Percentiles rank a stretch among this genome's conserved stretches.
Conservation (phyloP, 2,113 vertebrate species). For the Nesogale talazaci region DNA sequence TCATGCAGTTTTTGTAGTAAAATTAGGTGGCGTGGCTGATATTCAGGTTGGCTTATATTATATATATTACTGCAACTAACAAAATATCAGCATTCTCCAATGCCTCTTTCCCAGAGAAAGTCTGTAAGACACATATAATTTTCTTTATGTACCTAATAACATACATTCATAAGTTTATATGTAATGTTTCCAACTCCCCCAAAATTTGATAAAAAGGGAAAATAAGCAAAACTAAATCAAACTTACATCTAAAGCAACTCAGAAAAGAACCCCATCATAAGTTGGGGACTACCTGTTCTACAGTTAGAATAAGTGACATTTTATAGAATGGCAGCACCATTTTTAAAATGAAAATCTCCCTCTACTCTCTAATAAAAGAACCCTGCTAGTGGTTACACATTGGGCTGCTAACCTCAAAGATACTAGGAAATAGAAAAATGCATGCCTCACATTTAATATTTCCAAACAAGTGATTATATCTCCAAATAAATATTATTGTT, state of each 20-base stretch:
- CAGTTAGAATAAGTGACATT: neutral
- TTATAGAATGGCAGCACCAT: constrained; percentile 39
- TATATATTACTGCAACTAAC: neutral
- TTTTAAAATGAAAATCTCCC: constrained; percentile 27
- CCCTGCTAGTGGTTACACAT: too few relatives aligned
- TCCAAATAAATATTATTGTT: constrained; percentile 43
- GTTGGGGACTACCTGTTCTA: neutral
- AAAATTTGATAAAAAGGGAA: neutral
- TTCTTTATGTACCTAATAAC: neutral
- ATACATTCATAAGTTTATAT: neutral
- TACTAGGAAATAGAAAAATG: constrained; percentile 39
- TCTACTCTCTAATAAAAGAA: constrained; percentile 37
- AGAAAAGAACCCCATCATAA: neutral
- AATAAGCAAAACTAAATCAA: neutral
- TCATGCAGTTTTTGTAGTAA: too few relatives aligned
- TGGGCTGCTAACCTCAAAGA: neutral
- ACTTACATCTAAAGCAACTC: neutral
- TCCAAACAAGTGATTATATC: constrained; percentile 42
- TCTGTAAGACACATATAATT: neutral
- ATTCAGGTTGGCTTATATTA: too few relatives aligned
- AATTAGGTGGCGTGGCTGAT: too few relatives aligned
- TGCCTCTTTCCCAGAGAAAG: neutral
- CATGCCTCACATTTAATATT: neutral
- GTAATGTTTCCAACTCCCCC: neutral
- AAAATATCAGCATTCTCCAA: neutral